Base-by-base conservation (phyloP, 2,113 vertebrate species). In the Dendropsophus ebraccatus region DNA sequence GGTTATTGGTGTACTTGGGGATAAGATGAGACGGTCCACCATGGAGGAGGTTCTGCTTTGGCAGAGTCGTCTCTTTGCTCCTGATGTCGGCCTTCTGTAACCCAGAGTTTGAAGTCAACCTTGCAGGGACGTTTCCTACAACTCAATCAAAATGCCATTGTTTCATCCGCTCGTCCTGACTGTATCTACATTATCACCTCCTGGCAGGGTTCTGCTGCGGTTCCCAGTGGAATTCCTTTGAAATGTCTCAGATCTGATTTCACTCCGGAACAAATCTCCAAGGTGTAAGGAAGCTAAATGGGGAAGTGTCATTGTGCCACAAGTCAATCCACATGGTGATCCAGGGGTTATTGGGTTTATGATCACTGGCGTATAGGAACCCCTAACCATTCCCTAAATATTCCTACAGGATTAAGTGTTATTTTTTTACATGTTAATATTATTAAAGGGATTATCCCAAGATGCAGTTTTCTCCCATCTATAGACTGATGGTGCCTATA, bases 71-170 rank as follows among this genome's bases (percentile, higher is more conserved):
- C 21, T 77, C 10, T 32, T 30, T 28, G 23, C 25, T 41, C 41
- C 62, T 85, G 56, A 77, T 77, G 25, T 74, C 7, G 14, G 41
- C 13, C 2, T 41, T 49, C 50, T 23, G 52, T 69, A 25, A 52
- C 74, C 58, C 62, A 3, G 9, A 37, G 65, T 65, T 19, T 47
- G 25, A 77, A 62, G 72, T 49, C 54, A 50, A 50, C 83, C 73
- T 77, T 85, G 56, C 83, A 78, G 83, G 83, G 83, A 69, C 47
- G 30, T 62, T 30, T 30, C 13, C 17, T 50, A 79, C 74, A 78
- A 70, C 74, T 85, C 58, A 79, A 85, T 85, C 60, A 75, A 78
- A 85, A 37, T 32, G 14, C 47, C 62, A 77, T 85, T 85, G 83
- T 77, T 21, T 25, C 32, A 76, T 78, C 74, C 35, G 54, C 69